phyloP scores from a whole-genome alignment of 2,888 invertebrate species.

The Baccha elongata region DNA sequence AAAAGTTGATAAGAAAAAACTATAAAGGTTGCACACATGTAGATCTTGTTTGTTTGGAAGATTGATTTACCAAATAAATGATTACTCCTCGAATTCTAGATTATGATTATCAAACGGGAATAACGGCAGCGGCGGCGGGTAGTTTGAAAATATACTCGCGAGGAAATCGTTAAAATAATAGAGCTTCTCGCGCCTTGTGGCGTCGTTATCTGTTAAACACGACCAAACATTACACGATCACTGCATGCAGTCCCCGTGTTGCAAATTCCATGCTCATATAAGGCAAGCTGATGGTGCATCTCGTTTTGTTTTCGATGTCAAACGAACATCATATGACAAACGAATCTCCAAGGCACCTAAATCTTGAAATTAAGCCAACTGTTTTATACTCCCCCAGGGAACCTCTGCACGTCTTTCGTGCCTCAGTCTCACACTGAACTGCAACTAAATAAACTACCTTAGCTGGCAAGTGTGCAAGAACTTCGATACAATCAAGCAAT shows the following conservation, averaged over 20 bases:
- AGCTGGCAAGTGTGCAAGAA: slow-evolving; percentile 37
- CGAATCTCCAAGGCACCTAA: slow-evolving; percentile 68
- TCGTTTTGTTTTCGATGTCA: slow-evolving; percentile 66
- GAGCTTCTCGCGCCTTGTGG: slow-evolving; percentile 68
- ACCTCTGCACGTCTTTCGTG: slow-evolving; percentile 24
- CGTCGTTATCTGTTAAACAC: slow-evolving; percentile 71
- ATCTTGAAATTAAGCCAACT: slow-evolving; percentile 55
- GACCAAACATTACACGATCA: slow-evolving; percentile 69
- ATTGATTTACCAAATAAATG: slow-evolving; percentile 71
- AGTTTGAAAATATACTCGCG: slow-evolving; percentile 11
- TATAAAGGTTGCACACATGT: slow-evolving; percentile 55
- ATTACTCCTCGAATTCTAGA: slow-evolving; percentile 22
- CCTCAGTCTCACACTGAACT: not conserved
- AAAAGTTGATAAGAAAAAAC: no score
- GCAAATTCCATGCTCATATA: slow-evolving; percentile 47
- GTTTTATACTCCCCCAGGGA: slow-evolving; percentile 54
- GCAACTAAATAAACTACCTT: not conserved
- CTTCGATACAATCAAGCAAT: slow-evolving; percentile 65
- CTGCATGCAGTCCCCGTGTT: slow-evolving; percentile 64
- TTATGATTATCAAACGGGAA: not conserved
- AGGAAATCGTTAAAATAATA: slow-evolving; percentile 61
- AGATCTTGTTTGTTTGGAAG: slow-evolving; percentile 60
- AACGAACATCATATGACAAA: slow-evolving; percentile 70
- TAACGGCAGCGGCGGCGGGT: not conserved
- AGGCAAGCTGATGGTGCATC: slow-evolving; percentile 17